A percentile compares a stretch with the other conserved stretches of the same genome.
Conservation (phyloP, 2,888 invertebrate species). For the Gonocerus acuteangulatus region DNA sequence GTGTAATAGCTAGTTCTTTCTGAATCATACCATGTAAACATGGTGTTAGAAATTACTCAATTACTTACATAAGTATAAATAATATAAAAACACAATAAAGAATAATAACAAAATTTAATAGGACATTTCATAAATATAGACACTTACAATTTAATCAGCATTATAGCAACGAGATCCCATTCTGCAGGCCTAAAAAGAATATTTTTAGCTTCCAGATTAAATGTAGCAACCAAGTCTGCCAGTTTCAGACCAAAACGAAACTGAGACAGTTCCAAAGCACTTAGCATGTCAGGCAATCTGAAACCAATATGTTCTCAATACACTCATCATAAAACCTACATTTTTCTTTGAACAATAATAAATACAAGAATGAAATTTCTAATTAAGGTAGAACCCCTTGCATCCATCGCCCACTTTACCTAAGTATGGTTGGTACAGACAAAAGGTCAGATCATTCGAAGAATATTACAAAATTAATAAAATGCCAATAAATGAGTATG, state of each 20-base stretch:
- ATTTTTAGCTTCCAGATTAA: slow-evolving; percentile 60
- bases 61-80: slow-evolving; percentile 21
- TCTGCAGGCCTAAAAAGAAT: slow-evolving; percentile 63
- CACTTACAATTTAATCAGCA: slow-evolving; percentile 60
- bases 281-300: slow-evolving; percentile 51
- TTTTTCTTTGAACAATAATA: too few species aligned
- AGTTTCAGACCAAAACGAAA: slow-evolving; percentile 42
- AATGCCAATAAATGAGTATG: too few species aligned
- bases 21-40: too few species aligned
- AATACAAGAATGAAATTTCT: too few species aligned
- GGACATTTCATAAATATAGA: slow-evolving; percentile 32
- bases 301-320: neutral
- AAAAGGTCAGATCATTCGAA: too few species aligned
- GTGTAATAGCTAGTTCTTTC: too few species aligned
- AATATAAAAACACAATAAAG: slow-evolving; percentile 13
- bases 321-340: too few species aligned
- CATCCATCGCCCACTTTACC: neutral
- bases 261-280: slow-evolving; percentile 47
- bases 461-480: too few species aligned
- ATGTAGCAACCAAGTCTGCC: slow-evolving; percentile 52
- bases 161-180: slow-evolving; percentile 62
- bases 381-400: too few species aligned
- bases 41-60: slow-evolving; percentile 13
- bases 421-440: neutral
- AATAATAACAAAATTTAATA: neutral